phyloP scores from a whole-genome alignment of 2,113 vertebrate species.

The Bubo bubo region DNA sequence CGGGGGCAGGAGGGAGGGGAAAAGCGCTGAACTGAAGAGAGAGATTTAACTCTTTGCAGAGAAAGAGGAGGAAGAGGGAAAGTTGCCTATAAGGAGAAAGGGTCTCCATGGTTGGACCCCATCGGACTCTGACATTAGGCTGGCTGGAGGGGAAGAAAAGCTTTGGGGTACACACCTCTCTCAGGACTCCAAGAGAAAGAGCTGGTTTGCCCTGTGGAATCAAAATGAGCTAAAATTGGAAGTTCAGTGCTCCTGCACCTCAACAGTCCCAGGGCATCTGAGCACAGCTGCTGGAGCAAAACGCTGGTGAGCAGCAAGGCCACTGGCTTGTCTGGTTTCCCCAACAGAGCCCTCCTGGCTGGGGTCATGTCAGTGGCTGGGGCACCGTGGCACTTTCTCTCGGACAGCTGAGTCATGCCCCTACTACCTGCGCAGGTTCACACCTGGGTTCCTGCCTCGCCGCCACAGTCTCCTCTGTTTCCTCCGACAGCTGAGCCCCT shows the following conservation, averaged over 20 bases:
- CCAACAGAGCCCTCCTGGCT: rapidly evolving
- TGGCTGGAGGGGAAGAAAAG: neutral
- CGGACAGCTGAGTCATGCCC: constrained; percentile 10
- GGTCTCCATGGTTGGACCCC: neutral
- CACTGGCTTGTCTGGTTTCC: neutral
- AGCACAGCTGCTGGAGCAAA: neutral
- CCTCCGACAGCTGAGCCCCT: neutral
- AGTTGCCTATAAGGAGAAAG: neutral
- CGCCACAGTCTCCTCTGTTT: constrained; percentile 27
- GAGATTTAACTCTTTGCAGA: constrained; percentile 56
- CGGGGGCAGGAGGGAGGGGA: neutral
- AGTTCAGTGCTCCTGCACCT: neutral
- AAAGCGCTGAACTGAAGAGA: neutral
- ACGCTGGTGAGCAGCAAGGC: rapidly evolving
- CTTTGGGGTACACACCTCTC: neutral
- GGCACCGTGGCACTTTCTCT: neutral
- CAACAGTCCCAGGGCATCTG: neutral
- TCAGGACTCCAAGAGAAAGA: neutral
- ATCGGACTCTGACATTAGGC: neutral
- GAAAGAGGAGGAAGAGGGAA: neutral
- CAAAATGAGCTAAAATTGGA: neutral
- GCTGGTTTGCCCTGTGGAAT: neutral
- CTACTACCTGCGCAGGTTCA: neutral
- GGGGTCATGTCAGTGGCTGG: neutral
- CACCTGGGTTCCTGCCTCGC: neutral